These are phyloP conservation scores for Glomeris maerens DNA, from an alignment of 1,140 invertebrate species.

Conservation along the genomic window DNA sequence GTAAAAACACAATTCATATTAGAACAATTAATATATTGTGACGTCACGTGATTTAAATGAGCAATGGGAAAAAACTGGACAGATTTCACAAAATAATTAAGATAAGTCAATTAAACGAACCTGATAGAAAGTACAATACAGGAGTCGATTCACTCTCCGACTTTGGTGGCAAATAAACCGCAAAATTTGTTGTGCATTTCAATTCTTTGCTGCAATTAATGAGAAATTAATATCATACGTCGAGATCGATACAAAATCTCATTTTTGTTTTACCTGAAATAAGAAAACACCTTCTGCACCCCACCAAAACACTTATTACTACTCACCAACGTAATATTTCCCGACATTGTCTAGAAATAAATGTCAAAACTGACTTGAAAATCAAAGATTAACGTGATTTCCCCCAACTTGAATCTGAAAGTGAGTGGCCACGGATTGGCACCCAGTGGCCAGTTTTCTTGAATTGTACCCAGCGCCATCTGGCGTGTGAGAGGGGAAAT, in stretches of 20 bases:
- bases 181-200: constrained; percentile 86
- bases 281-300: constrained; percentile 68
- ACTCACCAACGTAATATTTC: constrained; percentile 12
- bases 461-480: too few relatives aligned
- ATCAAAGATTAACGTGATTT: too few relatives aligned
- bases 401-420: too few relatives aligned
- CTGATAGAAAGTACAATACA: constrained; percentile 86
- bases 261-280: constrained; percentile 48
- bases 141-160: constrained; percentile 54
- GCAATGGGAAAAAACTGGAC: constrained; percentile 2
- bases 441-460: too few relatives aligned
- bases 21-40: background rate
- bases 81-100: constrained; percentile 3
- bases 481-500: too few relatives aligned
- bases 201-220: constrained; percentile 47
- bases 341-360: too few relatives aligned
- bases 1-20: constrained; percentile 10
- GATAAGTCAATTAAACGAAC: constrained; percentile 22
- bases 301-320: constrained; percentile 59
- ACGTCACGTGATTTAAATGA: background rate
- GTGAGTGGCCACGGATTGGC: too few relatives aligned
- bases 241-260: background rate
- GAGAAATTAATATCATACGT: constrained; percentile 1
- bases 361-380: too few relatives aligned
- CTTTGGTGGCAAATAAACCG: constrained; percentile 69